Percentiles rank a stretch among this genome's conserved stretches.
phyloP scores from a whole-genome alignment of 2,888 invertebrate genomes.

The Glaucopsyche alexis region DNA sequence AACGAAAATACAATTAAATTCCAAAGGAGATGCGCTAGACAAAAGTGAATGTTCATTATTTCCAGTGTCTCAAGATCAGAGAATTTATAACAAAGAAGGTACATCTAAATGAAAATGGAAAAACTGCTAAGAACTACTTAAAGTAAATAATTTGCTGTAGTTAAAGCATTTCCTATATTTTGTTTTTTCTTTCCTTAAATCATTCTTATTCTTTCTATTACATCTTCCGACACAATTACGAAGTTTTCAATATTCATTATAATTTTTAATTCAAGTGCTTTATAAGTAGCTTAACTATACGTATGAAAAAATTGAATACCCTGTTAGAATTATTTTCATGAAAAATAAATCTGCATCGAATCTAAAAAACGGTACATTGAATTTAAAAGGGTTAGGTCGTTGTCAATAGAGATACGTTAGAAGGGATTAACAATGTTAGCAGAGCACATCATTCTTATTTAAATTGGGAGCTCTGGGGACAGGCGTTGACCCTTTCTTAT shows the following conservation, averaged over 20 bases:
- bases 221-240: neutral
- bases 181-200: neutral
- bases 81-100: neutral
- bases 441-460: conserved; percentile 12
- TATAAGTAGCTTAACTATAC: too few species aligned
- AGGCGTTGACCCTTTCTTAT: neutral
- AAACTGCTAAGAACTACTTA: neutral
- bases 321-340: neutral
- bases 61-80: conserved; percentile 9
- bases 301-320: neutral
- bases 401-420: conserved; percentile 2
- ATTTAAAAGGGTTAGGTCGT: conserved; percentile 24
- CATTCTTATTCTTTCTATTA: neutral
- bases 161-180: neutral
- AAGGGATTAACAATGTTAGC: conserved; percentile 22
- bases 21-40: conserved; percentile 11
- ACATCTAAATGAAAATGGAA: neutral
- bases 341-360: conserved; percentile 5
- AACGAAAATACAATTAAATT: conserved; percentile 7
- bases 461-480: neutral
- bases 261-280: too few species aligned
- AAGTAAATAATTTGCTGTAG: neutral
- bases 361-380: conserved; percentile 29
- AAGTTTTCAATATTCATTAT: neutral
- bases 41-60: conserved; percentile 24